Evolutionary conservation across 2,797 vertebrate species (phyloP).

Genomic region (Botia kubotai): DNA sequence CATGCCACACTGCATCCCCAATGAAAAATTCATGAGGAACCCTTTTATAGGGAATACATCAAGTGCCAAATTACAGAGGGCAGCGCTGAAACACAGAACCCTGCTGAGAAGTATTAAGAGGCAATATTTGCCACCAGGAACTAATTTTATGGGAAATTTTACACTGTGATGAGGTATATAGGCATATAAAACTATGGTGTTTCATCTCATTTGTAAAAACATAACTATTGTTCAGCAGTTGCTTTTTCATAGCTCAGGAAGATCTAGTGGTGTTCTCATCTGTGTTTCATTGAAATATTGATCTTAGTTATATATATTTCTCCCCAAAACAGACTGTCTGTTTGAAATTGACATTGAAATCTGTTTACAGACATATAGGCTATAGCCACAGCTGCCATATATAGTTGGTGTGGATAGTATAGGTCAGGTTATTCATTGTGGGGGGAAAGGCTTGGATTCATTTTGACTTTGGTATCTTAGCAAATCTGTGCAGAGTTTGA

Average conservation of each 20-base stretch:
- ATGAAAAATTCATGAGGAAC: constrained; percentile 65
- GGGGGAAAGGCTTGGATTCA: background rate
- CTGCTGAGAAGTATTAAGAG: background rate
- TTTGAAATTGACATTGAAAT: background rate
- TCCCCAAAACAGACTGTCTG: background rate
- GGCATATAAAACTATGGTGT: background rate
- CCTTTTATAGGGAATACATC: constrained; percentile 60
- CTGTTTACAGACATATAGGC: background rate
- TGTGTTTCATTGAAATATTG: background rate
- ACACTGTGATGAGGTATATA: background rate
- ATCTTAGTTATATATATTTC: background rate
- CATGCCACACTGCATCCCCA: constrained; percentile 49
- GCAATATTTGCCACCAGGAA: background rate
- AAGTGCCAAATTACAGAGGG: constrained; percentile 52
- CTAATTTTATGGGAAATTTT: background rate
- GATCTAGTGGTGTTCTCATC: background rate
- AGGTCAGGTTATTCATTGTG: background rate
- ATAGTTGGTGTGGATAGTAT: background rate
- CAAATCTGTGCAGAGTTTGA: background rate
- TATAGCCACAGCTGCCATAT: too few relatives aligned
- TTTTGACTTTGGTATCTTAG: too few relatives aligned
- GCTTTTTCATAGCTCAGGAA: background rate
- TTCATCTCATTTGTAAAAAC: background rate
- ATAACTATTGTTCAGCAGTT: background rate
- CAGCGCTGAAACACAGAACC: constrained; percentile 35